phyloP scores from a whole-genome alignment of 2,797 vertebrate species.

The Leptatherina wallacei region DNA sequence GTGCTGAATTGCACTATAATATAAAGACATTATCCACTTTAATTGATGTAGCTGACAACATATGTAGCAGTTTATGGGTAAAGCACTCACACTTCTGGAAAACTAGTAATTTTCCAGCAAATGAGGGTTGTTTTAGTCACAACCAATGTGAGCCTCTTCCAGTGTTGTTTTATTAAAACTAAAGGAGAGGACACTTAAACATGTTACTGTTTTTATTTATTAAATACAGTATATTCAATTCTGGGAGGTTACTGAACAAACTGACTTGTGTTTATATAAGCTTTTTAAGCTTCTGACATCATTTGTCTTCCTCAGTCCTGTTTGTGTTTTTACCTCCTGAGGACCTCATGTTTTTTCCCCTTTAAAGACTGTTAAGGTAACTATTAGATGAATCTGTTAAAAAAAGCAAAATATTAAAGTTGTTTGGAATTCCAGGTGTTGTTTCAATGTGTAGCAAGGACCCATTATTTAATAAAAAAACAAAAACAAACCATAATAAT shows the following conservation, averaged over 20 bases:
- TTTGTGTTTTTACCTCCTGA: constrained; percentile 22
- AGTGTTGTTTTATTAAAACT: constrained; percentile 63
- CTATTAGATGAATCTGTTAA: neutral
- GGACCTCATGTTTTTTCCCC: neutral
- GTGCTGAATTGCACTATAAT: constrained; percentile 32
- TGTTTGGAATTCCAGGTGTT: neutral
- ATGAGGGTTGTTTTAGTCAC: constrained; percentile 35
- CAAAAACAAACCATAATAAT: neutral
- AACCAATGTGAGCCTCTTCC: constrained; percentile 54
- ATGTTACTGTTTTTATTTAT: constrained; percentile 31
- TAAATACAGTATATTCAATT: neutral
- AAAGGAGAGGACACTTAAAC: constrained; percentile 31
- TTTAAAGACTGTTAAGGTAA: neutral
- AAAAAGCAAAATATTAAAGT: neutral
- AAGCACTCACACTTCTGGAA: constrained; percentile 28
- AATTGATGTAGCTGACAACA: constrained; percentile 67
- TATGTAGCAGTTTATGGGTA: constrained; percentile 71
- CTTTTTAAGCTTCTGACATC: neutral
- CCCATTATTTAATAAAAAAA: too few species aligned
- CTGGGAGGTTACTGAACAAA: constrained; percentile 1
- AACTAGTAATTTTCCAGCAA: constrained; percentile 25
- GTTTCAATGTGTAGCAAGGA: neutral
- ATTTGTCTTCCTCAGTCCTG: constrained; percentile 9
- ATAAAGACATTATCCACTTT: constrained; percentile 30
- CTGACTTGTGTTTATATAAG: constrained; percentile 2